These are phyloP conservation scores for Melanostoma mellinum DNA, from an alignment of 2,888 invertebrate species.

Conservation along the genomic window DNA sequence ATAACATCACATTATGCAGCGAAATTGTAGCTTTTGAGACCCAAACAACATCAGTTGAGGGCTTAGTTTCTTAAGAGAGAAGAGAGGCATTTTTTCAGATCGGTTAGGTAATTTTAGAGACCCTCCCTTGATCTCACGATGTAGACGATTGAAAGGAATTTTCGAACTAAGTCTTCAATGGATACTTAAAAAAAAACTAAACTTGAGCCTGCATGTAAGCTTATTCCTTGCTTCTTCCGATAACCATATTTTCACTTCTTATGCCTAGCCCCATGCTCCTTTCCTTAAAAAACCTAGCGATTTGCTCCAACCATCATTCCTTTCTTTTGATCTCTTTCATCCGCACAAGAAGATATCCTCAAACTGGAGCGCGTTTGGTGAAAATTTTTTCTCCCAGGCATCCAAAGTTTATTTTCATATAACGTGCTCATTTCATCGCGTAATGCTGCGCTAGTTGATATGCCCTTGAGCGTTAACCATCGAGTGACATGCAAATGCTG, in stretches of 20 bases:
- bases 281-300: constrained; percentile 8
- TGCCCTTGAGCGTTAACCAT: constrained; percentile 64
- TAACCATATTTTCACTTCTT: not conserved
- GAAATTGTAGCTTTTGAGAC: too few species aligned
- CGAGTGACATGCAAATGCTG: constrained; percentile 68
- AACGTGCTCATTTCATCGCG: constrained; percentile 52
- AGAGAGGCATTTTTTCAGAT: too few species aligned
- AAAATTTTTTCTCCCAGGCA: constrained; percentile 21
- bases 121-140: too few species aligned
- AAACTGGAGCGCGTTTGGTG: not conserved
- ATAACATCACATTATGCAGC: too few species aligned
- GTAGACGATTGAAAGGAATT: too few species aligned
- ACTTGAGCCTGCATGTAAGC: not conserved
- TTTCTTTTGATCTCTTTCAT: constrained; percentile 58
- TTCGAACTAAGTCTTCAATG: too few species aligned
- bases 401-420: constrained; percentile 44
- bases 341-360: not conserved
- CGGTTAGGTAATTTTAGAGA: too few species aligned
- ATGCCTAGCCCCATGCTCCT: not conserved
- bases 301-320: constrained; percentile 28
- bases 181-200: not conserved
- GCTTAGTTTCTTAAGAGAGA: too few species aligned
- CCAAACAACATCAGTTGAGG: too few species aligned
- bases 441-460: constrained; percentile 58
- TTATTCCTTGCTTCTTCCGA: not conserved